Percentiles rank a stretch among this genome's conserved stretches.
Evolutionary conservation across 2,113 vertebrate species (phyloP).

Genomic region (Ctenodactylus gundi): DNA sequence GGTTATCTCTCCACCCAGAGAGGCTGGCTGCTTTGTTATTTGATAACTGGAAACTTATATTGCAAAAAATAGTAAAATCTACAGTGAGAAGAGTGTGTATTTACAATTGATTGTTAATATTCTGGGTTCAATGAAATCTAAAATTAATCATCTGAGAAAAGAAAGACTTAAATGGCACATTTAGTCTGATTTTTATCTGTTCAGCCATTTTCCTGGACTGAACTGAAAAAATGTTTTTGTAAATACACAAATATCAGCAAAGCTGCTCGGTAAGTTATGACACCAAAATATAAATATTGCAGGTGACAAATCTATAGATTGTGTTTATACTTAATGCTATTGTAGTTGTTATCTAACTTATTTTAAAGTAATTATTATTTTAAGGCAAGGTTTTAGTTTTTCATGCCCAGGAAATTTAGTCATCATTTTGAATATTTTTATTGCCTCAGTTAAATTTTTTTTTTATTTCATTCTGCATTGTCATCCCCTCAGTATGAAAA

Average conservation of each 20-base stretch:
- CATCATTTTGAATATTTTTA: background rate
- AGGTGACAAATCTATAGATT: background rate
- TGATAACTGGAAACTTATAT: background rate
- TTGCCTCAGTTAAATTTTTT: background rate
- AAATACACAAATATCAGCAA: background rate
- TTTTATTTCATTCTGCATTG: background rate
- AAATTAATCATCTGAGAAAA: slow-evolving; percentile 32
- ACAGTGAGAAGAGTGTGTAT: background rate
- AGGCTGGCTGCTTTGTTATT: background rate
- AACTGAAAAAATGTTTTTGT: background rate
- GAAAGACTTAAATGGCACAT: background rate
- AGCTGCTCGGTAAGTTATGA: background rate
- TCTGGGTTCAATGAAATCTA: background rate
- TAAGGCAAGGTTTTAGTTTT: background rate
- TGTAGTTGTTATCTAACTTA: background rate
- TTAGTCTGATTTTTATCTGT: background rate
- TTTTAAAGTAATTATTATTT: slow-evolving; percentile 1
- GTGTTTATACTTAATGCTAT: background rate
- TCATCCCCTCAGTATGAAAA: background rate
- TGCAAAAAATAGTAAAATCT: background rate
- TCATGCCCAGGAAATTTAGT: background rate
- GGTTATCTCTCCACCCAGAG: background rate
- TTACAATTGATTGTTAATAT: background rate
- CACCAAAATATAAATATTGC: background rate
- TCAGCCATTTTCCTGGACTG: background rate